Evolutionary conservation across 92 coral and sea anemone genomes (phyloP).

Genomic region (Porites evermanni): DNA sequence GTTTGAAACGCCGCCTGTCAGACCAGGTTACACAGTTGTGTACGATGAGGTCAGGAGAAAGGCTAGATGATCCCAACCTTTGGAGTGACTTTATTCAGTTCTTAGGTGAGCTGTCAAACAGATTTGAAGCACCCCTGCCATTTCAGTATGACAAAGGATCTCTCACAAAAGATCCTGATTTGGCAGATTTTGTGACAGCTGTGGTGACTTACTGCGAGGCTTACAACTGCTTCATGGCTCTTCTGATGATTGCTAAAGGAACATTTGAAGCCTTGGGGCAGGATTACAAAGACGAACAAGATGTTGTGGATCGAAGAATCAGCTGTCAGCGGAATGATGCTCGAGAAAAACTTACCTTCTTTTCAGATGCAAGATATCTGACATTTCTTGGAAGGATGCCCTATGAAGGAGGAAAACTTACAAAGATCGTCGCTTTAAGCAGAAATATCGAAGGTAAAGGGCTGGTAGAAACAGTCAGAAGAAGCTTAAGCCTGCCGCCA

Average conservation of each 20-base stretch:
- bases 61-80: constrained; percentile 18
- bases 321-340: constrained; percentile 13
- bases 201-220: constrained; percentile 44
- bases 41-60: background rate
- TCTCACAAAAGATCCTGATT: constrained; percentile 32
- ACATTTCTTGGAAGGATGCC: constrained; percentile 53
- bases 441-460: background rate
- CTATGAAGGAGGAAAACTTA: constrained; percentile 38
- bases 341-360: constrained; percentile 11
- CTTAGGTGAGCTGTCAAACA: constrained; percentile 43
- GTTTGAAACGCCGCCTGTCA: constrained; percentile 13
- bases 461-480: constrained; percentile 32
- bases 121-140: constrained; percentile 23
- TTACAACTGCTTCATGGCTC: constrained; percentile 47
- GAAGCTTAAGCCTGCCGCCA: constrained; percentile 11
- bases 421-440: constrained; percentile 28
- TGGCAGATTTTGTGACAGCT: constrained; percentile 50
- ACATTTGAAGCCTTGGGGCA: constrained; percentile 26
- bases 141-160: constrained; percentile 17
- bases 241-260: constrained; percentile 31
- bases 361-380: constrained; percentile 37
- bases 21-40: constrained; percentile 28
- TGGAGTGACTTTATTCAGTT: constrained; percentile 49
- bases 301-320: constrained; percentile 26
- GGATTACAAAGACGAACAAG: background rate